Evolutionary conservation across 2,888 invertebrate genomes (phyloP).

Genomic region (Tinea pellionella): DNA sequence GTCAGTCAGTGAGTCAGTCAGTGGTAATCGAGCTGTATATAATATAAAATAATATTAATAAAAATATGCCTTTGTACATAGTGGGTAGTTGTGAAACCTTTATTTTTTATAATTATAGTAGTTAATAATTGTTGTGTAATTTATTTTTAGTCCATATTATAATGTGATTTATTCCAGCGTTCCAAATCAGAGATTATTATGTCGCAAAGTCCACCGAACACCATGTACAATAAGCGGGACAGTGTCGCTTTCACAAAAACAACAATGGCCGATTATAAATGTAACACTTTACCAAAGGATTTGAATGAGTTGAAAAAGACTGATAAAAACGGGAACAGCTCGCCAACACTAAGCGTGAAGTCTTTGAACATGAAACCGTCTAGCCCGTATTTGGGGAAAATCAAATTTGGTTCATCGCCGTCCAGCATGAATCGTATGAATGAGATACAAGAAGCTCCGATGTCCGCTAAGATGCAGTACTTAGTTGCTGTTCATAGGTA

Average conservation of each 20-base stretch:
- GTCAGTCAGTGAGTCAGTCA: too few species aligned
- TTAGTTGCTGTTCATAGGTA: constrained; percentile 80
- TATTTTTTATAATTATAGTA: too few species aligned
- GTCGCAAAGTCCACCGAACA: constrained; percentile 48
- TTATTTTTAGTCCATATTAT: not conserved
- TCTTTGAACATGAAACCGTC: constrained; percentile 32
- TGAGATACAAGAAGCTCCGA: constrained; percentile 16
- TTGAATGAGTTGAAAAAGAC: constrained; percentile 13
- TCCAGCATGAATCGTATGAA: constrained; percentile 36
- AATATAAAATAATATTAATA: too few species aligned
- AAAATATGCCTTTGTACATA: too few species aligned
- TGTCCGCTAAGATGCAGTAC: constrained; percentile 55
- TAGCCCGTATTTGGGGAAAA: constrained; percentile 27
- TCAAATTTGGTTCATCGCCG: constrained; percentile 41
- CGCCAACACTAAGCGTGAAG: constrained; percentile 38
- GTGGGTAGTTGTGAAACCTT: too few species aligned
- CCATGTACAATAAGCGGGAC: constrained; percentile 27
- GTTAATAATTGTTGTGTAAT: too few species aligned
- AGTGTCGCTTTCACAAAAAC: constrained; percentile 18
- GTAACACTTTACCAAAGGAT: constrained; percentile 16
- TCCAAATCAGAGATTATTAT: constrained; percentile 54
- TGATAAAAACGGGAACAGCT: constrained; percentile 23
- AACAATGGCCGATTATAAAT: constrained; percentile 18
- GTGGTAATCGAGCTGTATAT: too few species aligned
- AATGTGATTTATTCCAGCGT: constrained; percentile 37